These are phyloP conservation scores for Catajapyx aquilonaris DNA, from an alignment of 1,140 invertebrate species.

Conservation along the genomic window DNA sequence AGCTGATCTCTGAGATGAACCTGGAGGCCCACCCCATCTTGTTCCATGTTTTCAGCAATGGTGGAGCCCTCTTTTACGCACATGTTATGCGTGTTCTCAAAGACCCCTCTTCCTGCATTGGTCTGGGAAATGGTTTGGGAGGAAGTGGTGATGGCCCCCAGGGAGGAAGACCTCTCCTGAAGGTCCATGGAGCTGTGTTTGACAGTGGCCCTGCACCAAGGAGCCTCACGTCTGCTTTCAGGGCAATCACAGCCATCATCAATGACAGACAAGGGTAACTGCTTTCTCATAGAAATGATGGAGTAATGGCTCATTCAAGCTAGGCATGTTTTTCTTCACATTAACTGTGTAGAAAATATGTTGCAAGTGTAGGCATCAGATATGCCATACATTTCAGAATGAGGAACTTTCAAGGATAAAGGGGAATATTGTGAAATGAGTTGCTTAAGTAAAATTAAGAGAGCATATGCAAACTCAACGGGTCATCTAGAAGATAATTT, in stretches of 20 bases:
- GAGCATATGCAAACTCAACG: too few species aligned
- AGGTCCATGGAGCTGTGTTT: constrained; percentile 48
- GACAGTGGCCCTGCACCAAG: constrained; percentile 48
- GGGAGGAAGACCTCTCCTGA: too few species aligned
- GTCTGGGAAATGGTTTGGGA: too few species aligned
- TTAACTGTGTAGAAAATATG: neutral
- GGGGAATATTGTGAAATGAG: neutral
- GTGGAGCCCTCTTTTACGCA: constrained; percentile 44
- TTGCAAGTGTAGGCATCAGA: neutral
- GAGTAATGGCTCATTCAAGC: constrained; percentile 8
- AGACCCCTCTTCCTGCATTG: too few species aligned
- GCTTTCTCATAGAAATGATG: constrained; percentile 11
- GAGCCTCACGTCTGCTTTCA: constrained; percentile 28
- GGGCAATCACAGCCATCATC: constrained; percentile 35
- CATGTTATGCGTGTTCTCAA: too few species aligned
- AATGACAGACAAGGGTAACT: constrained; percentile 14
- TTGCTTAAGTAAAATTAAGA: neutral
- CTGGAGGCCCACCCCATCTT: constrained; percentile 47
- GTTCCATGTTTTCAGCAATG: constrained; percentile 62
- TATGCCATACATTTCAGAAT: neutral
- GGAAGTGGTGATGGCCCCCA: too few species aligned
- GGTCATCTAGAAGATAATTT: too few species aligned
- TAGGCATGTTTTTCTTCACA: neutral
- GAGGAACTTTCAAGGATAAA: constrained; percentile 1
- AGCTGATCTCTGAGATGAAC: constrained; percentile 40